Evolutionary conservation across 2,797 vertebrate species (phyloP).

Genomic region (Amphiprion clarkii): DNA sequence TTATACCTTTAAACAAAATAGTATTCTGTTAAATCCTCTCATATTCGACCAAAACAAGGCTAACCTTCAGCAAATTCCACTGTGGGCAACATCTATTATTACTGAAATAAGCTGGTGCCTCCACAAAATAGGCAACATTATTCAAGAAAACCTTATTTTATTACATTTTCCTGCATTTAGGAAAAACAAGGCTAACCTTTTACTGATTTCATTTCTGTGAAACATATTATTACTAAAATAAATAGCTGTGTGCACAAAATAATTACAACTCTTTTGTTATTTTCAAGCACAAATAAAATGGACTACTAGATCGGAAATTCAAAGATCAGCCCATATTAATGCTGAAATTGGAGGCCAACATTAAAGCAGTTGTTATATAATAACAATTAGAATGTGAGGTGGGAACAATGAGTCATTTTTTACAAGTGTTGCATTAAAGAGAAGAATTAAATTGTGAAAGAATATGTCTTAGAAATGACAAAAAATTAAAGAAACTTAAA

Average conservation of each 20-base stretch:
- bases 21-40: too few species aligned
- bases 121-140: too few species aligned
- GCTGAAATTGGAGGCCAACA: conserved; percentile 2
- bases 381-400: too few species aligned
- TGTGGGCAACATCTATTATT: too few species aligned
- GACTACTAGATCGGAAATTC: conserved; percentile 45
- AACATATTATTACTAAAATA: conserved; percentile 38
- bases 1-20: too few species aligned
- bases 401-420: too few species aligned
- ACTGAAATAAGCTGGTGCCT: too few species aligned
- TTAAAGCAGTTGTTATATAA: background rate
- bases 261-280: conserved; percentile 33
- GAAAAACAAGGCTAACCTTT: conserved; percentile 58
- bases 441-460: background rate
- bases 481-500: background rate
- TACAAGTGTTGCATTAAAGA: background rate
- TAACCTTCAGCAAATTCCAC: too few species aligned
- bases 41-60: too few species aligned
- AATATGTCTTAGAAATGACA: background rate
- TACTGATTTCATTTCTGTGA: conserved; percentile 53
- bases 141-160: too few species aligned
- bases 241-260: conserved; percentile 27
- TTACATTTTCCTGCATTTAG: conserved; percentile 39
- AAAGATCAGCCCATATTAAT: conserved; percentile 7
- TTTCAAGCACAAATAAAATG: conserved; percentile 32